Base-by-base conservation (phyloP, 1,140 invertebrate species). In the Ladona fulva region DNA sequence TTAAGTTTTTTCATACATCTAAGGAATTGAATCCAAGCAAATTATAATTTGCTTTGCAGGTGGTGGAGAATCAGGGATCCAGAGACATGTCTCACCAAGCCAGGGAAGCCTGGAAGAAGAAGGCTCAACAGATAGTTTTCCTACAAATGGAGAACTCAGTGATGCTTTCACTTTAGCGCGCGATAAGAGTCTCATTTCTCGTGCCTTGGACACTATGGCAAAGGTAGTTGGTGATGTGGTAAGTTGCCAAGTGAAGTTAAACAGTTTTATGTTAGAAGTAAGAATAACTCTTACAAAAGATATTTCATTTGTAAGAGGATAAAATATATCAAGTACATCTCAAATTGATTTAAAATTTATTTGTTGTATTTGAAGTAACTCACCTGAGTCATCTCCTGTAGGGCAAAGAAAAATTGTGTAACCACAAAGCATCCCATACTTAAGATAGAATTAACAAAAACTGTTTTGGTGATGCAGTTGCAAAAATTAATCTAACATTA, bases 201-300 rank as follows among this genome's bases (percentile, higher is more conserved):
- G 91, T 85, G 92, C 93, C 10, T 88, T 95, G 83, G 92, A 94
- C 80, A 89, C 90, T 77, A 90, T 94, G 85, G 91, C 92, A 37
- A 92, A 90, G 84, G 87, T 90, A 86, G 52, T 66, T 66, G 52
- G 52, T 66, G 52, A 66, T 66, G 52, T 66, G 3, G 52, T 66
- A 66, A 66, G 52, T 66, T 66, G 5, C 52, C 52, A 3, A 66
- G n/a, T 37, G 52, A 66, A 22, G 12, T 66, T 66, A 6, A 19
- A n/a, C 52, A 19, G 1, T 3, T 66, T 66, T 66, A 66, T 66
- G 29, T 37, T 37, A 37, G 1, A 8, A 5, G 1, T 37, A n/a
- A n/a, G n/a, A n/a, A n/a, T 37, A 37, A 37, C 3, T 5, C 29
- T 37, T 37, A 37, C 1, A 37, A 37, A 37, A 37, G 1, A 37